These are phyloP conservation scores for Podarcis siculus DNA, from an alignment of 2,797 vertebrate genomes.

Conservation along the genomic window DNA sequence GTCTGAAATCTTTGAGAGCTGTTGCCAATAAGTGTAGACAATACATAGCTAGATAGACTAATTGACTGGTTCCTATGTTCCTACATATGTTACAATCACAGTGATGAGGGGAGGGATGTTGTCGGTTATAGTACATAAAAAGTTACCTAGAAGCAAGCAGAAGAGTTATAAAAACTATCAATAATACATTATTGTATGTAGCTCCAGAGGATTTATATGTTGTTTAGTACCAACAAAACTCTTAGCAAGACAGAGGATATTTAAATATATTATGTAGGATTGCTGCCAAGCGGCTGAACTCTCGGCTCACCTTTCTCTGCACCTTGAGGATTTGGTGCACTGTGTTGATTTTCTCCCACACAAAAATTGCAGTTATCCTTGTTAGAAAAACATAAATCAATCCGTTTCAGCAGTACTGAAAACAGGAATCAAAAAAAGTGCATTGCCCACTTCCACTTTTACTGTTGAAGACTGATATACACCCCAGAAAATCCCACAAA, in stretches of 20 bases:
- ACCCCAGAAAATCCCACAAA: background rate
- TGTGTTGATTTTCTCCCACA: background rate
- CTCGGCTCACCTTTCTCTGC: background rate
- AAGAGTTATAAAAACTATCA: background rate
- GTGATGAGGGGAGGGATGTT: too few relatives aligned
- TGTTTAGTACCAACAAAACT: background rate
- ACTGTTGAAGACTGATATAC: background rate
- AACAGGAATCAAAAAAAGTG: background rate
- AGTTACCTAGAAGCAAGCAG: background rate
- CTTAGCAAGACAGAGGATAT: slow-evolving; percentile 1
- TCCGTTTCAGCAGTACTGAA: background rate
- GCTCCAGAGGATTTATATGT: background rate
- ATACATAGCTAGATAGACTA: too few relatives aligned
- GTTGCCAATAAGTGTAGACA: too few relatives aligned
- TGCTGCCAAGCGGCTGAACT: background rate
- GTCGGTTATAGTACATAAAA: background rate
- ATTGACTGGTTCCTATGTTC: too few relatives aligned
- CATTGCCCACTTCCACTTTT: background rate
- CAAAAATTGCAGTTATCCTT: background rate
- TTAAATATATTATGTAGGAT: background rate
- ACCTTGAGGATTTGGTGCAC: background rate
- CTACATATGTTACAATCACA: background rate
- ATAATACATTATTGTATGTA: background rate
- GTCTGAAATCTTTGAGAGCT: too few relatives aligned
- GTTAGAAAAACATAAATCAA: background rate